Evolutionary conservation across 1,140 invertebrate species (phyloP).

Genomic region (Vanessa tameamea): DNA sequence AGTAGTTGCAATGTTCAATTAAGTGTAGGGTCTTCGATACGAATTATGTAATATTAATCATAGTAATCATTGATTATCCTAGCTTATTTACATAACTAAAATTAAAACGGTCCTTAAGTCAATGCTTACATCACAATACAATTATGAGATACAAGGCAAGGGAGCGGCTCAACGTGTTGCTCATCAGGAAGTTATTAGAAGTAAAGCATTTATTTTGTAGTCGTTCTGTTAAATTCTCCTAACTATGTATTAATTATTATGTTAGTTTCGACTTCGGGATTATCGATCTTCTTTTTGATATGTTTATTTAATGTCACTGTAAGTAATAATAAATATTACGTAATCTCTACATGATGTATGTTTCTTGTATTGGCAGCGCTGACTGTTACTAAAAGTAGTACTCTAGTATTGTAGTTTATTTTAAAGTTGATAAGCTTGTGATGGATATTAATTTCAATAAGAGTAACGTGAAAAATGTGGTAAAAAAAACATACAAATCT

Average conservation of each 20-base stretch:
- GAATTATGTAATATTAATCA: no score
- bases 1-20: background rate
- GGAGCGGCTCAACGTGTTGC: background rate
- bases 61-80: no score
- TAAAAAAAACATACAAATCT: no score
- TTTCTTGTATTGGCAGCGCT: no score
- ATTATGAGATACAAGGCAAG: background rate
- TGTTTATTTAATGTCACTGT: background rate
- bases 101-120: background rate
- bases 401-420: no score
- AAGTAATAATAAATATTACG: background rate
- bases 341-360: no score
- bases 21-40: no score
- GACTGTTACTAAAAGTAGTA: no score
- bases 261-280: background rate
- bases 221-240: background rate
- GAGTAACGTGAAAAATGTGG: no score
- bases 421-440: no score
- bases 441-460: no score
- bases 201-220: conserved; percentile 8
- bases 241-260: background rate
- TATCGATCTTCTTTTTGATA: background rate
- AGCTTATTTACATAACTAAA: background rate
- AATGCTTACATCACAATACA: background rate
- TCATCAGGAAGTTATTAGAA: conserved; percentile 12